Percentiles rank a stretch among this genome's conserved stretches.
Conservation (phyloP, 2,888 invertebrate species). For the Tiliacea citrago region DNA sequence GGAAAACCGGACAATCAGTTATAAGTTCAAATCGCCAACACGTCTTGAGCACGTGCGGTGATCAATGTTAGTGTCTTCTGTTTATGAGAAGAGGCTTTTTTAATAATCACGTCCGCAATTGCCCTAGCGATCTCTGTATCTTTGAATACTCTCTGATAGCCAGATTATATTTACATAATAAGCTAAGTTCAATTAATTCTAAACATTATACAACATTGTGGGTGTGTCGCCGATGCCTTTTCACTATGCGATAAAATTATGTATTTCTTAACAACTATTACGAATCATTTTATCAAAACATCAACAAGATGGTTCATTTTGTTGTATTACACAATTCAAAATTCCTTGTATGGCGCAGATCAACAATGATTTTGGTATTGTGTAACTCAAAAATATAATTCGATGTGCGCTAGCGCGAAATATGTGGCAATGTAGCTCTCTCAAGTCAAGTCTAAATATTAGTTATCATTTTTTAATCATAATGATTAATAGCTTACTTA, state of each 20-base stretch:
- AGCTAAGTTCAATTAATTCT: slow-evolving; percentile 27
- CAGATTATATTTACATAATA: slow-evolving; percentile 15
- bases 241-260: slow-evolving; percentile 23
- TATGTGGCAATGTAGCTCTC: background rate
- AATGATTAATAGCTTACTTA: background rate
- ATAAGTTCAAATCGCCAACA: no score
- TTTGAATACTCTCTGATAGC: background rate
- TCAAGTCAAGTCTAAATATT: background rate
- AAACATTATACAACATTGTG: slow-evolving; percentile 26
- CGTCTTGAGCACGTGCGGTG: no score
- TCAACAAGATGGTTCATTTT: slow-evolving; percentile 14
- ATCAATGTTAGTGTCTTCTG: no score
- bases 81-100: no score
- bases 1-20: no score
- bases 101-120: no score
- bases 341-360: background rate
- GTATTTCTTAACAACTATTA: slow-evolving; percentile 36
- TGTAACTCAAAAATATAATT: background rate
- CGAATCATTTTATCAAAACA: slow-evolving; percentile 38
- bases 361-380: slow-evolving; percentile 17
- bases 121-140: no score
- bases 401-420: background rate
- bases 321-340: slow-evolving; percentile 33
- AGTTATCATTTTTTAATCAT: background rate
- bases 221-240: slow-evolving; percentile 21